phyloP scores from a whole-genome alignment of 2,888 invertebrate genomes.

The Serripes groenlandicus region DNA sequence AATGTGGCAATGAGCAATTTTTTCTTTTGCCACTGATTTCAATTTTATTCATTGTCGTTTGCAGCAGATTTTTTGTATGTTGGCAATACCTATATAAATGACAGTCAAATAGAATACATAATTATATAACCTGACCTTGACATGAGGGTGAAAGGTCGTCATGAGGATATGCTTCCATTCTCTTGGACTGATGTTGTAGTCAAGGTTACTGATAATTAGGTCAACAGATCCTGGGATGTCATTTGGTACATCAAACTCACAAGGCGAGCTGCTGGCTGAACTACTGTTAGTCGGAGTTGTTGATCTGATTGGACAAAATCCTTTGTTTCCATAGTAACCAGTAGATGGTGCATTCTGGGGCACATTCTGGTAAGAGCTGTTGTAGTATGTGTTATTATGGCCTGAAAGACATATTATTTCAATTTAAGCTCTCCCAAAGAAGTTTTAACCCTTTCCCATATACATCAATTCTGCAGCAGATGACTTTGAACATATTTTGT shows the following conservation, averaged over 20 bases:
- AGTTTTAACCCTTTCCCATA: no score
- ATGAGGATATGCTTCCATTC: conserved; percentile 90
- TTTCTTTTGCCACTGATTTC: no score
- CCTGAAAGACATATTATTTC: no score
- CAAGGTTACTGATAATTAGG: conserved; percentile 90
- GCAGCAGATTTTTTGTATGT: no score
- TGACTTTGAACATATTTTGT: no score
- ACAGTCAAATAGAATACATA: no score
- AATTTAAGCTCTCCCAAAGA: no score
- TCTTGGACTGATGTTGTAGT: conserved; percentile 90
- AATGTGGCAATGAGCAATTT: no score
- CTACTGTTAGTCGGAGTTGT: conserved; percentile 30
- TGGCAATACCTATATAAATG: no score
- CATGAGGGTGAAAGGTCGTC: conserved; percentile 90
- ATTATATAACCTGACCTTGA: conserved; percentile 87
- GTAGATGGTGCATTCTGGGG: conserved; percentile 32
- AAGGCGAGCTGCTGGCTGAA: conserved; percentile 46
- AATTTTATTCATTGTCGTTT: no score
- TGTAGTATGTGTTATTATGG: not conserved
- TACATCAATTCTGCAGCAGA: no score
- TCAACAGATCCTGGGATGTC: conserved; percentile 76
- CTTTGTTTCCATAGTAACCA: conserved; percentile 52
- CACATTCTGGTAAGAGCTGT: not conserved
- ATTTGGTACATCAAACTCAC: conserved; percentile 51
- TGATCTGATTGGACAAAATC: conserved; percentile 53